A percentile compares a stretch with the other conserved stretches of the same genome.
Conservation (phyloP, 2,888 invertebrate genomes). For the Agriopis leucophaearia region DNA sequence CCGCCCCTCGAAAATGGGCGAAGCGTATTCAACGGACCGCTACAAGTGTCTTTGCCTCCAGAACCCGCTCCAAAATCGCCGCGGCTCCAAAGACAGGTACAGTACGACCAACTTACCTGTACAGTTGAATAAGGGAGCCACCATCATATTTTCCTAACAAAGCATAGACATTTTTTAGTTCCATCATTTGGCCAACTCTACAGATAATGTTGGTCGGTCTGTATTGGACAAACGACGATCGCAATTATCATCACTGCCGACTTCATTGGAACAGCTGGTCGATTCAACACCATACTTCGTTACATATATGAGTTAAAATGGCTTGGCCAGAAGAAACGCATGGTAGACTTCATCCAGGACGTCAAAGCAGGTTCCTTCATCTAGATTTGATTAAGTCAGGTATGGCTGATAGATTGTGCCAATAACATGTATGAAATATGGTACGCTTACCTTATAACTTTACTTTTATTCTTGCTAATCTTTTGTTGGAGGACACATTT, state of each 20-base stretch:
- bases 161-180: too few species aligned
- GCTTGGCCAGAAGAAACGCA: conserved; percentile 1
- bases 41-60: conserved; percentile 90
- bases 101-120: too few species aligned
- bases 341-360: too few species aligned
- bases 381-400: background rate
- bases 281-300: conserved; percentile 2
- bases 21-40: conserved; percentile 87
- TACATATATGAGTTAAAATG: background rate
- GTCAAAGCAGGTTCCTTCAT: background rate
- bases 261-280: background rate
- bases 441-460: too few species aligned
- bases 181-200: too few species aligned
- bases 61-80: conserved; percentile 84
- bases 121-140: too few species aligned
- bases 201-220: too few species aligned
- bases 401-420: background rate
- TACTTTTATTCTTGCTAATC: too few species aligned
- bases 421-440: background rate
- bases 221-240: background rate
- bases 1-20: conserved; percentile 59
- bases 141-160: too few species aligned
- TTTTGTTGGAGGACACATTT: too few species aligned
- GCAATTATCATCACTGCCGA: conserved; percentile 2
- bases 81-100: conserved; percentile 74